Conservation (phyloP, 2,797 vertebrate genomes). For the Enteromius thamalakanensis region DNA sequence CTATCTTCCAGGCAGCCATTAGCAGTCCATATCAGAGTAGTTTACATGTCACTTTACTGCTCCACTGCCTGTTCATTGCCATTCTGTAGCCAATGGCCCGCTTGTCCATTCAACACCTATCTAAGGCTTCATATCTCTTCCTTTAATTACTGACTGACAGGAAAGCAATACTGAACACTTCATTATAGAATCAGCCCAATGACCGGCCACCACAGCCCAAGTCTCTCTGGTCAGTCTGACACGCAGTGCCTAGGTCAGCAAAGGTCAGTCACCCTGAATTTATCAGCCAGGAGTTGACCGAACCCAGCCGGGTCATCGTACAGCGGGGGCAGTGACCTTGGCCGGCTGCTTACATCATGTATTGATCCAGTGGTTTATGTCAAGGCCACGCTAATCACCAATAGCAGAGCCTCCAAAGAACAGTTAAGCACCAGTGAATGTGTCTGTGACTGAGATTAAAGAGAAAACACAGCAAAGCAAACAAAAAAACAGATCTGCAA, state of each 20-base stretch:
- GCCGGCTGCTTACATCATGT: conserved; percentile 71
- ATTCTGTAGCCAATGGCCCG: conserved; percentile 68
- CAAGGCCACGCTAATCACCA: conserved; percentile 68
- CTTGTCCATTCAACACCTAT: conserved; percentile 74
- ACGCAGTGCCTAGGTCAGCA: conserved; percentile 80
- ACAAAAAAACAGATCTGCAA: conserved; percentile 19
- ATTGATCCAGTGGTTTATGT: conserved; percentile 77
- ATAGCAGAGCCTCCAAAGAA: conserved; percentile 66
- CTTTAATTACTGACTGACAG: conserved; percentile 90
- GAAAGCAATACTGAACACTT: conserved; percentile 97
- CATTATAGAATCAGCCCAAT: conserved; percentile 85
- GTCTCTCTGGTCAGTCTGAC: conserved; percentile 83
- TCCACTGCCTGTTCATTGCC: conserved; percentile 72
- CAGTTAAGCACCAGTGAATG: conserved; percentile 68
- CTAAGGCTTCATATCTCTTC: conserved; percentile 76
- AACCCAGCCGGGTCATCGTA: conserved; percentile 63
- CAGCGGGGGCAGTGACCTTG: conserved; percentile 68
- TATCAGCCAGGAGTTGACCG: conserved; percentile 72
- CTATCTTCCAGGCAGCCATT: conserved; percentile 73
- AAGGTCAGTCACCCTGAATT: conserved; percentile 84
- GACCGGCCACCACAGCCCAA: conserved; percentile 76
- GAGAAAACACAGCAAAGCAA: not conserved
- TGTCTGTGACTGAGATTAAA: conserved; percentile 42
- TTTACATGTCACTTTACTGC: conserved; percentile 78
- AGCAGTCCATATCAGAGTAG: conserved; percentile 76